phyloP scores from a whole-genome alignment of 1,140 invertebrate species.

The Pteromalus puparum region DNA sequence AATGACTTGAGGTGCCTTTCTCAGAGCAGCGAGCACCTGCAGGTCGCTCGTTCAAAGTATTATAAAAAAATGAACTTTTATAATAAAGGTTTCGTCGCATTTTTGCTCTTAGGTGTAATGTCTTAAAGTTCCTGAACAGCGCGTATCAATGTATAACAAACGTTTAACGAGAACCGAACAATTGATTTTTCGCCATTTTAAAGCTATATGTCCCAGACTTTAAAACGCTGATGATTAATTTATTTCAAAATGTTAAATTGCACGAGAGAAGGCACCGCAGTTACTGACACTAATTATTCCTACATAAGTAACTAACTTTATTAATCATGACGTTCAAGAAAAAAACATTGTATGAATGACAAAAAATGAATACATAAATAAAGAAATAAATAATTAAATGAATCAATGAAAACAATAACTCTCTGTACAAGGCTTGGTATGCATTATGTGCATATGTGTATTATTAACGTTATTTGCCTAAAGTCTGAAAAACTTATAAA shows the following conservation, averaged over 20 bases:
- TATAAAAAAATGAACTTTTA: constrained; percentile 37
- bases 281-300: constrained; percentile 35
- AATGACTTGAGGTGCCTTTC: constrained; percentile 50
- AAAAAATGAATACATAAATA: constrained; percentile 6
- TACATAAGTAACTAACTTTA: constrained; percentile 31
- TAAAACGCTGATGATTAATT: not conserved
- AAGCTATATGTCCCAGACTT: not conserved
- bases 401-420: constrained; percentile 41
- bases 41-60: constrained; percentile 33
- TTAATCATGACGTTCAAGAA: not conserved
- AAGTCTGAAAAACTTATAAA: constrained; percentile 53
- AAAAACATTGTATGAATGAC: constrained; percentile 22
- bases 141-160: constrained; percentile 14
- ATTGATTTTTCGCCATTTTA: not conserved
- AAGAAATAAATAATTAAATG: constrained; percentile 30
- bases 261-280: constrained; percentile 44
- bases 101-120: constrained; percentile 25
- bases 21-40: constrained; percentile 33
- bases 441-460: constrained; percentile 47
- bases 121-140: constrained; percentile 37
- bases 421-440: constrained; percentile 48
- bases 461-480: constrained; percentile 50
- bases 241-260: constrained; percentile 18
- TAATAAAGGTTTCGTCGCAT: constrained; percentile 22
- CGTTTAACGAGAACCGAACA: not conserved